Conservation (phyloP, 2,888 invertebrate genomes). For the Stenchaetothrips biformis region DNA sequence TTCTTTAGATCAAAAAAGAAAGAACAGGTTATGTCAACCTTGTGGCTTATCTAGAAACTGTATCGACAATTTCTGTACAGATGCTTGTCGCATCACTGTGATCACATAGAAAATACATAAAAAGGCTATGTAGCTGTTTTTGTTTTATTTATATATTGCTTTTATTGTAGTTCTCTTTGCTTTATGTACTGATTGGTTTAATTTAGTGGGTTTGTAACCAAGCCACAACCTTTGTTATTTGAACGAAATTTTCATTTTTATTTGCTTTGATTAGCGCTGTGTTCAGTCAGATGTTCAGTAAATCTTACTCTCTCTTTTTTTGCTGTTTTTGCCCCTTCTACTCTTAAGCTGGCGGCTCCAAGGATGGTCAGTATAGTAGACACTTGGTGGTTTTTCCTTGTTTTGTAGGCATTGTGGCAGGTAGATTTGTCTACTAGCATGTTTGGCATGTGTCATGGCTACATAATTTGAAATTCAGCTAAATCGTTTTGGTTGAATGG, state of each 20-base stretch:
- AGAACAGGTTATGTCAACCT: too few species aligned
- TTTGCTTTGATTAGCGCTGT: background rate
- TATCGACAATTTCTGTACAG: too few species aligned
- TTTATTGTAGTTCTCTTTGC: background rate
- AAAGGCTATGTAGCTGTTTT: too few species aligned
- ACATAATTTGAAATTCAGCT: too few species aligned
- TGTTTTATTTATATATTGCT: background rate
- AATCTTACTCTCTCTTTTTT: slow-evolving; percentile 1
- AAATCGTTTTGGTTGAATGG: too few species aligned
- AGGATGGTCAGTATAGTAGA: slow-evolving; percentile 21
- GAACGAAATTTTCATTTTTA: too few species aligned
- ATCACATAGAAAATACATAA: too few species aligned
- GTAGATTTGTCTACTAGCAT: background rate
- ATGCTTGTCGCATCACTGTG: too few species aligned
- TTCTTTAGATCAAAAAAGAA: too few species aligned
- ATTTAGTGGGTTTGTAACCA: slow-evolving; percentile 12
- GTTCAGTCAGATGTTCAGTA: background rate
- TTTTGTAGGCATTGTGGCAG: background rate
- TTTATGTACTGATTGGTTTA: background rate
- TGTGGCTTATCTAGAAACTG: background rate
- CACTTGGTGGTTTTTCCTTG: background rate
- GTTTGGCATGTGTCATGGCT: background rate
- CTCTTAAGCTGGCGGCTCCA: slow-evolving; percentile 16
- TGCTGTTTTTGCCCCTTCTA: background rate
- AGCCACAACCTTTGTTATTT: too few species aligned